A percentile compares a stretch with the other conserved stretches of the same genome.
phyloP scores from a whole-genome alignment of 1,140 invertebrate genomes.

The Schmidtea mediterranea region DNA sequence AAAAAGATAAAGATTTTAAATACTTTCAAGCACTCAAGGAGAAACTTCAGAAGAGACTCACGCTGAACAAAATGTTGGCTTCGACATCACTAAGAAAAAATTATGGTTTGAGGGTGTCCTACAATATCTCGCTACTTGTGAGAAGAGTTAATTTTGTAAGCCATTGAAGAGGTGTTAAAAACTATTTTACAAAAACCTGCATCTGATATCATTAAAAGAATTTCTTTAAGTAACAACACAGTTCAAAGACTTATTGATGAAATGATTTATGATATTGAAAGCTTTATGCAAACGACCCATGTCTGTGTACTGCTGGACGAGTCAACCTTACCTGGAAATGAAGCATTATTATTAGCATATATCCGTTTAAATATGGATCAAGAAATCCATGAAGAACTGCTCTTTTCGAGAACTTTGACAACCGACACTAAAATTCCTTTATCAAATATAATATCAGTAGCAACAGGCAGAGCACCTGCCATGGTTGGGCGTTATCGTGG shows the following conservation, averaged over 20 bases:
- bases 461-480: constrained; percentile 15
- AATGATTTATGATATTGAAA: neutral
- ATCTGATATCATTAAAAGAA: neutral
- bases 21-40: too few relatives aligned
- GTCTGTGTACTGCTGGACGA: neutral
- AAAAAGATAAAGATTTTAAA: too few relatives aligned
- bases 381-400: constrained; percentile 5
- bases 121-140: too few relatives aligned
- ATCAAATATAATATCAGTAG: constrained; percentile 15
- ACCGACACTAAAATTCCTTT: constrained; percentile 12
- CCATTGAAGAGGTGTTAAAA: neutral
- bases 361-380: neutral
- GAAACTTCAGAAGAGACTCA: too few relatives aligned
- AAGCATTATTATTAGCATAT: constrained; percentile 1
- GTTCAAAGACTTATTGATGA: neutral
- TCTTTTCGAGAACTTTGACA: constrained; percentile 9
- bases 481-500: constrained; percentile 10
- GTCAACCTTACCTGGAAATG: neutral
- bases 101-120: neutral
- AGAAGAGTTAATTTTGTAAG: neutral
- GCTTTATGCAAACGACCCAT: neutral
- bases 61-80: too few relatives aligned
- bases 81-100: too few relatives aligned
- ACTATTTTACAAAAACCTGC: neutral
- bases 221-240: neutral